Conservation (phyloP, 2,797 vertebrate genomes). For the Rhabdophis nuchalis region DNA sequence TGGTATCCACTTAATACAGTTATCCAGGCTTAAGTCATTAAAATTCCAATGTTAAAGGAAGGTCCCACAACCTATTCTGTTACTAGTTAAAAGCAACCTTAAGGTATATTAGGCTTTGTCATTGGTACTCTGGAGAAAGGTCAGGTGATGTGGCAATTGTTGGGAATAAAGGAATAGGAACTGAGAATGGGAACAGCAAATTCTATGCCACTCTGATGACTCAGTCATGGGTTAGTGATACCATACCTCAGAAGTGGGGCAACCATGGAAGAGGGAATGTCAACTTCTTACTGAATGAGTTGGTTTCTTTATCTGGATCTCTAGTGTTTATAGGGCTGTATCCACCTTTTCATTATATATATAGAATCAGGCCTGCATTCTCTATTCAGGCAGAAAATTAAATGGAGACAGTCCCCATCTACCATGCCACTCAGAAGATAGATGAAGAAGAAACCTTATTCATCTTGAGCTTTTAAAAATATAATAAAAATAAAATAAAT, state of each 20-base stretch:
- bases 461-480: background rate
- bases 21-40: background rate
- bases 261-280: background rate
- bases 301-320: background rate
- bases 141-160: background rate
- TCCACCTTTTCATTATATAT: background rate
- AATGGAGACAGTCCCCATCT: background rate
- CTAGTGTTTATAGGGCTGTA: background rate
- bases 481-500: background rate
- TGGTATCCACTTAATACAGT: background rate
- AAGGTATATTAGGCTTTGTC: background rate
- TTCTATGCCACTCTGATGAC: background rate
- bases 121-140: background rate
- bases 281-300: background rate
- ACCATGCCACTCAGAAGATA: background rate
- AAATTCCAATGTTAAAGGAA: background rate
- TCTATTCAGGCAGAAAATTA: background rate
- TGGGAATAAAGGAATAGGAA: background rate
- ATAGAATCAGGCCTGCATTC: background rate
- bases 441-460: background rate
- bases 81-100: background rate
- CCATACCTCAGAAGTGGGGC: background rate
- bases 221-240: background rate
- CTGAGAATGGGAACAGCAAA: background rate
- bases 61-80: background rate